Conservation (phyloP, 2,888 invertebrate species). For the Parapristionchus giblindavisi region DNA sequence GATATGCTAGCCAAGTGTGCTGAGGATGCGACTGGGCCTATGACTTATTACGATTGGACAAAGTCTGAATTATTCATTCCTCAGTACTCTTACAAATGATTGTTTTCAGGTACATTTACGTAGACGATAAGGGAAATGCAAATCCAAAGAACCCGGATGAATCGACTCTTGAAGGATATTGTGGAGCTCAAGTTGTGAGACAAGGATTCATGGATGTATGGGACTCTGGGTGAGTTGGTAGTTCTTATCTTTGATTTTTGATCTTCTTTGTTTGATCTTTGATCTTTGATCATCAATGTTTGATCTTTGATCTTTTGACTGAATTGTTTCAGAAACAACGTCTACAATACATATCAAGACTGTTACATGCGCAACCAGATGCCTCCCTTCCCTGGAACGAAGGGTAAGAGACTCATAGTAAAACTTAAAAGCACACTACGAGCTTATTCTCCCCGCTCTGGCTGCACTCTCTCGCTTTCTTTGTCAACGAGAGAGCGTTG, state of each 20-base stretch:
- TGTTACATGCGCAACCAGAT: slow-evolving; percentile 54
- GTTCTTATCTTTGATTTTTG: no score
- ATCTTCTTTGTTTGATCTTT: no score
- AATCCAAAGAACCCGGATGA: not conserved
- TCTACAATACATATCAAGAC: slow-evolving; percentile 64
- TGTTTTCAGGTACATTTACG: slow-evolving; percentile 1
- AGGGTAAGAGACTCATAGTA: no score
- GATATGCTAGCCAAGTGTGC: slow-evolving; percentile 23
- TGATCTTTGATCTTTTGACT: no score
- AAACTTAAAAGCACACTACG: no score
- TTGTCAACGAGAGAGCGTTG: no score
- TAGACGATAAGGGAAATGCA: slow-evolving; percentile 16
- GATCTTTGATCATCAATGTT: no score
- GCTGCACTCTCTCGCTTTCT: no score
- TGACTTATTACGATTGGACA: slow-evolving; percentile 33
- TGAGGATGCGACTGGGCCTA: not conserved
- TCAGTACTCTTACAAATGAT: not conserved
- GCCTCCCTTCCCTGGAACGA: no score
- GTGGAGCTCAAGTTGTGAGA: slow-evolving; percentile 17
- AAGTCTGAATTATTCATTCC: slow-evolving; percentile 11
- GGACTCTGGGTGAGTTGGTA: slow-evolving; percentile 18
- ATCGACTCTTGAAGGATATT: slow-evolving; percentile 18
- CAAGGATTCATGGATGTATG: slow-evolving; percentile 28
- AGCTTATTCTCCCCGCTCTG: no score
- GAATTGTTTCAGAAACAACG: slow-evolving; percentile 46